These are phyloP conservation scores for Lissocephala sabroskyi DNA, from an alignment of 2,888 invertebrate species.

Conservation along the genomic window DNA sequence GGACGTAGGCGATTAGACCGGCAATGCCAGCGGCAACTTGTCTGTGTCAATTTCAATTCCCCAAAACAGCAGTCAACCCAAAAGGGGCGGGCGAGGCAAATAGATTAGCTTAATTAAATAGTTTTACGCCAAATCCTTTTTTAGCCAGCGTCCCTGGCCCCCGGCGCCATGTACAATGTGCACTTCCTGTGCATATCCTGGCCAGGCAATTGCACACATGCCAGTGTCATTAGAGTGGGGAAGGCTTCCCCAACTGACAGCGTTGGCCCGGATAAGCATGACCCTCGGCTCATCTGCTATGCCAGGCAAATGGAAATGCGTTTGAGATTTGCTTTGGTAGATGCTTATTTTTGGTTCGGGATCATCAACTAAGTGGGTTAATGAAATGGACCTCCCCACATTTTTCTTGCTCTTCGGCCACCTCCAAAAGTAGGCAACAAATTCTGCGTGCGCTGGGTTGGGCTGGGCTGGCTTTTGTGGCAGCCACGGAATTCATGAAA, in stretches of 20 bases:
- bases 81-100: too few relatives aligned
- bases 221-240: too few relatives aligned
- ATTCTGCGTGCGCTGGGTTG: background rate
- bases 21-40: too few relatives aligned
- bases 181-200: conserved; percentile 12
- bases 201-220: conserved; percentile 2
- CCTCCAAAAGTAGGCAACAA: background rate
- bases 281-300: conserved; percentile 17
- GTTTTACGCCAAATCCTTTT: conserved; percentile 30
- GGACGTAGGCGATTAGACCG: too few relatives aligned
- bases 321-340: conserved; percentile 13
- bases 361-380: conserved; percentile 12
- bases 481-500: conserved; percentile 6
- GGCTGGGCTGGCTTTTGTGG: background rate
- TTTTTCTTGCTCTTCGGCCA: too few relatives aligned
- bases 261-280: too few relatives aligned
- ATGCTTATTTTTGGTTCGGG: background rate
- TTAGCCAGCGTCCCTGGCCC: background rate
- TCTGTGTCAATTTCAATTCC: conserved; percentile 5
- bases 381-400: conserved; percentile 17
- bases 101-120: conserved; percentile 56
- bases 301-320: conserved; percentile 29
- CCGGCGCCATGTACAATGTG: background rate
- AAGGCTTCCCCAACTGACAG: too few relatives aligned
- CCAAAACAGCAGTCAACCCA: conserved; percentile 19